Evolutionary conservation across 2,113 vertebrate genomes (phyloP).

Genomic region (Athene cunicularia): DNA sequence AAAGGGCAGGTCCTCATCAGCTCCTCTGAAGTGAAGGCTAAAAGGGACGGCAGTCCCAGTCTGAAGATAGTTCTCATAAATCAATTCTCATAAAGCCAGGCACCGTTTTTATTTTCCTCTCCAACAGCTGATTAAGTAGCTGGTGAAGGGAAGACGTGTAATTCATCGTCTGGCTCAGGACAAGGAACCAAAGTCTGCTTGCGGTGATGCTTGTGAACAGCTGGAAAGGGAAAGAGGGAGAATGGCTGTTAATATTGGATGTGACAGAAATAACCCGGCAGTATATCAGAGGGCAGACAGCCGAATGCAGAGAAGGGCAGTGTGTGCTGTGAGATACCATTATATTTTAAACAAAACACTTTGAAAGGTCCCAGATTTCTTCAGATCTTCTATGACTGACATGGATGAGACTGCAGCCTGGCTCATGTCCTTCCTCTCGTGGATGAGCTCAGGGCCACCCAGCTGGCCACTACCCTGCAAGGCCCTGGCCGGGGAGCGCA

Average conservation of each 20-base stretch:
- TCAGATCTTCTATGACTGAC: neutral
- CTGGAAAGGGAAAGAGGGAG: conserved; percentile 22
- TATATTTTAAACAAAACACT: neutral
- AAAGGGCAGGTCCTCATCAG: neutral
- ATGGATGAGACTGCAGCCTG: neutral
- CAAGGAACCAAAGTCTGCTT: neutral
- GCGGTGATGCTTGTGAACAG: conserved; percentile 34
- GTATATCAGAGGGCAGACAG: neutral
- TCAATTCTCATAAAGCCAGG: neutral
- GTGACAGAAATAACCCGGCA: conserved; percentile 21
- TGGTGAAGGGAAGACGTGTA: neutral
- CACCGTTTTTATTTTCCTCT: neutral
- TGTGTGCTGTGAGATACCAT: neutral
- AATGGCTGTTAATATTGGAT: neutral
- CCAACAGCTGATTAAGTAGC: neutral
- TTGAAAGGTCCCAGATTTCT: neutral
- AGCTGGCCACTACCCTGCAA: neutral
- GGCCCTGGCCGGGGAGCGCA: neutral
- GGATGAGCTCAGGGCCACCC: rapidly evolving
- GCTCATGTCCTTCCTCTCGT: neutral
- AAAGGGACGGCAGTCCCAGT: neutral
- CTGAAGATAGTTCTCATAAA: neutral
- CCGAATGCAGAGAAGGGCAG: neutral
- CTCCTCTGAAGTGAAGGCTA: neutral
- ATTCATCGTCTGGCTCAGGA: neutral